Conservation (phyloP, 2,797 vertebrate species). For the Coregonus sp. region DNA sequence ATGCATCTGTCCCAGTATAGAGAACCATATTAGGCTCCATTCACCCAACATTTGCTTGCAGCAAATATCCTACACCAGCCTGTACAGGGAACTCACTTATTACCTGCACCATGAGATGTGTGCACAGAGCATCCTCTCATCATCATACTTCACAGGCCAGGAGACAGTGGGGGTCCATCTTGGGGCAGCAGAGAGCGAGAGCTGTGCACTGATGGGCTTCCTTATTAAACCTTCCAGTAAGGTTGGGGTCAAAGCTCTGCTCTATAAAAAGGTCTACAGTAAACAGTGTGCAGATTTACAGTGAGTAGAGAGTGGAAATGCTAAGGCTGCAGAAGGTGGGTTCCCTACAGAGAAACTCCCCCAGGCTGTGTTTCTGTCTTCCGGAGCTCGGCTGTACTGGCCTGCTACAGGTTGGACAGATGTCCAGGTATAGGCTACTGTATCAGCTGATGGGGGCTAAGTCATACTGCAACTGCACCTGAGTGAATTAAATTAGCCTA, state of each 20-base stretch:
- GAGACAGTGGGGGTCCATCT: not conserved
- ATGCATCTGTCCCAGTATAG: not conserved
- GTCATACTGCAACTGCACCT: not conserved
- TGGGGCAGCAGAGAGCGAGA: too few relatives aligned
- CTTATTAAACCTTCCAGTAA: conserved; percentile 1
- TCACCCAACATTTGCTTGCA: too few relatives aligned
- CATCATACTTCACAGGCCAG: not conserved
- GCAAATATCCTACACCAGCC: not conserved
- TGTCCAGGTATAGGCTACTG: not conserved
- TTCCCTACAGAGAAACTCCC: conserved; percentile 26
- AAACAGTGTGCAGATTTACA: conserved; percentile 4
- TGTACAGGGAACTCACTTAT: not conserved
- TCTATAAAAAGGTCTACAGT: not conserved
- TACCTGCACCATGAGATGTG: not conserved
- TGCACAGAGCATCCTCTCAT: not conserved
- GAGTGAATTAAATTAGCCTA: too few relatives aligned
- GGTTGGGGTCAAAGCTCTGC: not conserved
- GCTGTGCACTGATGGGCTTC: not conserved
- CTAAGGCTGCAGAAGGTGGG: conserved; percentile 17
- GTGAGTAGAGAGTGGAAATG: not conserved
- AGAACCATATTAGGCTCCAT: not conserved
- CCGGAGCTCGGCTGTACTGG: conserved; percentile 14
- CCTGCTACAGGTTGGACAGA: conserved; percentile 23
- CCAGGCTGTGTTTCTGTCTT: conserved; percentile 2
- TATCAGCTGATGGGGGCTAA: too few relatives aligned